A percentile compares a stretch with the other conserved stretches of the same genome.
Evolutionary conservation across 2,888 invertebrate species (phyloP).

Genomic region (Coelogynopora nodosa): DNA sequence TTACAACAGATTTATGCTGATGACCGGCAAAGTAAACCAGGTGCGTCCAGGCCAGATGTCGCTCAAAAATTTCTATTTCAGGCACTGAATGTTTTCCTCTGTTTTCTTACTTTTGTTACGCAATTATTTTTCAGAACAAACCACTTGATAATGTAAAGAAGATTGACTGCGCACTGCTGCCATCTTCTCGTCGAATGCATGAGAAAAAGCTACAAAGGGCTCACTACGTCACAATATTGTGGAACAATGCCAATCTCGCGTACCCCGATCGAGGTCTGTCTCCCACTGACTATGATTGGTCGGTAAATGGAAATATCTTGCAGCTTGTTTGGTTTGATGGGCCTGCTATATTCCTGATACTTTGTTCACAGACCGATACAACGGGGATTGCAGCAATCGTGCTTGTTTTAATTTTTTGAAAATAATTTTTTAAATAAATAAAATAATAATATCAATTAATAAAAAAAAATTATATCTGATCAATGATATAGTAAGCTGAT

Average conservation of each 20-base stretch:
- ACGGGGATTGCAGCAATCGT: too few relatives aligned
- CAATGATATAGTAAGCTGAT: too few relatives aligned
- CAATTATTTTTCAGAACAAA: constrained; percentile 21
- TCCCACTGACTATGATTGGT: not conserved
- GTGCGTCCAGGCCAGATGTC: too few relatives aligned
- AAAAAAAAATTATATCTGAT: too few relatives aligned
- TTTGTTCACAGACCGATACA: too few relatives aligned
- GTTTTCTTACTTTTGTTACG: not conserved
- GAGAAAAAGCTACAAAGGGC: constrained; percentile 23
- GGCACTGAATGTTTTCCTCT: too few relatives aligned
- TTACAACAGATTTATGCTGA: constrained; percentile 33
- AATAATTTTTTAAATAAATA: too few relatives aligned
- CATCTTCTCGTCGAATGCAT: constrained; percentile 26
- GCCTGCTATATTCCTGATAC: too few relatives aligned
- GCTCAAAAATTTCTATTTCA: too few relatives aligned
- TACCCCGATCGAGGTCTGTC: not conserved
- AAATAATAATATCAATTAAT: too few relatives aligned
- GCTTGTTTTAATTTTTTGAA: too few relatives aligned
- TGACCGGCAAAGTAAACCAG: constrained; percentile 41
- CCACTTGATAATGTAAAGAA: constrained; percentile 41
- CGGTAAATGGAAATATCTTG: not conserved
- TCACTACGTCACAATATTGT: constrained; percentile 14
- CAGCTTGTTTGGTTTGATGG: not conserved
- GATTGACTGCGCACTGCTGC: constrained; percentile 42
- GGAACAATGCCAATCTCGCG: not conserved